Percentiles rank a stretch among this genome's conserved stretches.
phyloP scores from a whole-genome alignment of 1,140 invertebrate genomes.

The Conus betulinus region DNA sequence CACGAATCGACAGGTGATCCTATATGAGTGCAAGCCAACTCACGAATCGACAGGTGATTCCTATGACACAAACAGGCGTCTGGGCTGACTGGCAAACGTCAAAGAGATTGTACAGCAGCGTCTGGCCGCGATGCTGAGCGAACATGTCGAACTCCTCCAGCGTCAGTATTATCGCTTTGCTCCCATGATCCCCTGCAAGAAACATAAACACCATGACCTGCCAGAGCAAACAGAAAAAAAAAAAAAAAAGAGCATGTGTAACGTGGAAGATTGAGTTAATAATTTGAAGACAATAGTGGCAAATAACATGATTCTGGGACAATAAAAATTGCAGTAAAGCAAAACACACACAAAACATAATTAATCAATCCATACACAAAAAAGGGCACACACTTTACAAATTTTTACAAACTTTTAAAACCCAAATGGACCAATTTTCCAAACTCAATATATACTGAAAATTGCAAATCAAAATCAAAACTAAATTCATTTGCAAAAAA shows the following conservation, averaged over 20 bases:
- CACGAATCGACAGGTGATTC: constrained; percentile 69
- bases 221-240: not conserved
- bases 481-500: too few relatives aligned
- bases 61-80: constrained; percentile 74
- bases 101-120: constrained; percentile 94
- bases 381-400: too few relatives aligned
- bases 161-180: constrained; percentile 87
- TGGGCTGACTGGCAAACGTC: constrained; percentile 92
- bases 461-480: too few relatives aligned
- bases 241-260: not conserved
- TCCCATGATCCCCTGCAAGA: constrained; percentile 76
- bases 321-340: too few relatives aligned
- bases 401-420: too few relatives aligned
- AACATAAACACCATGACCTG: constrained; percentile 7
- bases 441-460: too few relatives aligned
- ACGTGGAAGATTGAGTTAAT: not conserved
- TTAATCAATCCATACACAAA: too few relatives aligned
- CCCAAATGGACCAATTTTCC: too few relatives aligned
- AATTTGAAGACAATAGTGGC: too few relatives aligned
- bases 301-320: too few relatives aligned
- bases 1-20: too few relatives aligned
- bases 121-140: constrained; percentile 92
- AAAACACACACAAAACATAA: too few relatives aligned
- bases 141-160: constrained; percentile 96
- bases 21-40: constrained; percentile 39